Conservation (phyloP, 2,888 invertebrate genomes). For the Alloscopus bannaensis region DNA sequence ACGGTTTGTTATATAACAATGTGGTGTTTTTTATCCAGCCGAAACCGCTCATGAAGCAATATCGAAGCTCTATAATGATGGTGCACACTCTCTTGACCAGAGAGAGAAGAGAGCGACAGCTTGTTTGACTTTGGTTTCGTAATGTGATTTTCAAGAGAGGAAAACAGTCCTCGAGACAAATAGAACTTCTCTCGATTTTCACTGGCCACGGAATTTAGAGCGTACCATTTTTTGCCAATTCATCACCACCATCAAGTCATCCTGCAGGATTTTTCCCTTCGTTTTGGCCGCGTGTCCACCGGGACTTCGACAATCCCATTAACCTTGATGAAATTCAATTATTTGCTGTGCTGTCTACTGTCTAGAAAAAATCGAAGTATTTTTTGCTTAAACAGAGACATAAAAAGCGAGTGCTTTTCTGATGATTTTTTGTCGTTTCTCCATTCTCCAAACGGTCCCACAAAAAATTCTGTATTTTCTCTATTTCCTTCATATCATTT, state of each 20-base stretch:
- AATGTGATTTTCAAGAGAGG: background rate
- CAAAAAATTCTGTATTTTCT: background rate
- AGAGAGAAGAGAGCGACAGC: background rate
- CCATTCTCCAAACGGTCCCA: background rate
- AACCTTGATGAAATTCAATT: constrained; percentile 45
- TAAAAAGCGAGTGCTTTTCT: no score
- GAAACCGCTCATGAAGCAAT: no score
- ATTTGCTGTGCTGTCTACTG: constrained; percentile 10
- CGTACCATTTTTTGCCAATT: constrained; percentile 17
- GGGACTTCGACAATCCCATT: constrained; percentile 27
- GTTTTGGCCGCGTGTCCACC: constrained; percentile 5
- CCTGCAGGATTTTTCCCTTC: background rate
- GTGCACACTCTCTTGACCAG: background rate
- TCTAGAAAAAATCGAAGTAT: background rate
- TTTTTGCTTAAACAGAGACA: no score
- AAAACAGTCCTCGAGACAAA: constrained; percentile 10
- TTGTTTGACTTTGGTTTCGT: background rate
- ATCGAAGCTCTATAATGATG: no score
- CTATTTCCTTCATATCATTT: background rate
- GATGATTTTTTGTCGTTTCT: background rate
- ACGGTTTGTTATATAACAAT: no score
- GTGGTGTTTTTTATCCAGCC: no score
- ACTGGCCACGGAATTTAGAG: background rate
- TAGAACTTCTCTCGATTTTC: background rate
- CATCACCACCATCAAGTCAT: no score